phyloP scores from a whole-genome alignment of 2,797 vertebrate genomes.

The Urophycis tenuis region DNA sequence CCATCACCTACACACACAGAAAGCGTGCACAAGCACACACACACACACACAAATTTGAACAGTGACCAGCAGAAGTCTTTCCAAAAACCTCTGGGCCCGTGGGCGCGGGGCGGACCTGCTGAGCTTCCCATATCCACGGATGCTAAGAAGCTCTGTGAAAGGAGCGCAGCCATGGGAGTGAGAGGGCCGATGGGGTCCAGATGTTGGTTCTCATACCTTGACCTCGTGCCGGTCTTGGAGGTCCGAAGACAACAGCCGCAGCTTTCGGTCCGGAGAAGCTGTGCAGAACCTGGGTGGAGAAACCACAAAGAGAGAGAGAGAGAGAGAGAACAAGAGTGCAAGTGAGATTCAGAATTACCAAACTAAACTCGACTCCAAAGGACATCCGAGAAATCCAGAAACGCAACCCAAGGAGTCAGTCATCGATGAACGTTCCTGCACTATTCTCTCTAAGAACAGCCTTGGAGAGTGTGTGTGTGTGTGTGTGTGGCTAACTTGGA shows the following conservation, averaged over 20 bases:
- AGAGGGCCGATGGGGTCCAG: conserved; percentile 39
- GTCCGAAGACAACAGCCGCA: conserved; percentile 87
- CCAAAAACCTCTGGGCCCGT: background rate
- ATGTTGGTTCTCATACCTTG: conserved; percentile 74
- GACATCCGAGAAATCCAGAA: background rate
- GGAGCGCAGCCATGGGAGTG: conserved; percentile 17
- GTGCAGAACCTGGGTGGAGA: conserved; percentile 80
- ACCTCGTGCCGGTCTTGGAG: conserved; percentile 85
- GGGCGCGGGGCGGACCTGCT: conserved; percentile 19
- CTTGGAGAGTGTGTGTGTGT: background rate
- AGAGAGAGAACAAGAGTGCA: no score
- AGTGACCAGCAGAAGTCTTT: background rate
- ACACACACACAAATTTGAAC: background rate
- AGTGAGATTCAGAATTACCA: background rate
- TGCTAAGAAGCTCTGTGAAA: conserved; percentile 24
- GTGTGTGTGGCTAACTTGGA: conserved; percentile 37
- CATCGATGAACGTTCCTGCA: background rate
- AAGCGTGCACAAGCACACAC: background rate
- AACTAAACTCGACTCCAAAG: background rate
- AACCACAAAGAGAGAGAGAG: background rate
- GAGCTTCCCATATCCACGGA: conserved; percentile 7
- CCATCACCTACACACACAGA: conserved; percentile 72
- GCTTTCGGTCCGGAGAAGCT: conserved; percentile 83
- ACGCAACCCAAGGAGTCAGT: background rate
- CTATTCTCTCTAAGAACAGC: background rate